These are phyloP conservation scores for Perccottus glenii DNA, from an alignment of 2,113 vertebrate species.

Conservation along the genomic window DNA sequence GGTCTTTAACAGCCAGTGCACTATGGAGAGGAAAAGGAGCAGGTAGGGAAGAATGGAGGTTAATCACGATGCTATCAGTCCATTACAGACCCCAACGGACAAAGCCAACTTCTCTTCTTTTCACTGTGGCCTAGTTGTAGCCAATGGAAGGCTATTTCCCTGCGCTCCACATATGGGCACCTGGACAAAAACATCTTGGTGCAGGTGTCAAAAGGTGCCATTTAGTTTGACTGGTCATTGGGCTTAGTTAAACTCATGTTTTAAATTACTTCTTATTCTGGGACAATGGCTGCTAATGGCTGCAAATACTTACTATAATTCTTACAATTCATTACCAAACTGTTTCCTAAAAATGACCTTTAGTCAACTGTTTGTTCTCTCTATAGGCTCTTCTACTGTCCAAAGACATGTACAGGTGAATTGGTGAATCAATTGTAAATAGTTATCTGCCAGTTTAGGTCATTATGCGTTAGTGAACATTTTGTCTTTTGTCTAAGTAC, in stretches of 20 bases:
- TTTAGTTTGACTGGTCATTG: constrained; percentile 43
- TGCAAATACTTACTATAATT: no score
- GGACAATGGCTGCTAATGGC: constrained; percentile 25
- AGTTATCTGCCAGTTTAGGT: no score
- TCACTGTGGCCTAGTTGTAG: constrained; percentile 66
- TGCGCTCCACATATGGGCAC: constrained; percentile 45
- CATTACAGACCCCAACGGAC: constrained; percentile 71
- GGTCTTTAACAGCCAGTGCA: constrained; percentile 55
- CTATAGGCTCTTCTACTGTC: no score
- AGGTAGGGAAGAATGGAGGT: constrained; percentile 55
- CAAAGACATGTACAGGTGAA: no score
- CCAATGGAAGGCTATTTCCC: constrained; percentile 55
- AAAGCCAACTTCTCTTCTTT: constrained; percentile 68
- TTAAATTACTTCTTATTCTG: constrained; percentile 37
- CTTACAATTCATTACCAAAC: no score
- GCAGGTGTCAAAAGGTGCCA: constrained; percentile 74
- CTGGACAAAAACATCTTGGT: constrained; percentile 63
- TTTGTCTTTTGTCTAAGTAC: no score
- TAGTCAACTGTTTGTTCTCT: no score
- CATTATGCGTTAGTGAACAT: no score
- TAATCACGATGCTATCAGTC: constrained; percentile 74
- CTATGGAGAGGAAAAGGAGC: constrained; percentile 49
- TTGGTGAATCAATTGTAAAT: no score
- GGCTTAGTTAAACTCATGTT: constrained; percentile 46
- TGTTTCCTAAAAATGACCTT: no score